Base-by-base conservation (phyloP, 2,888 invertebrate genomes). In the Xiphydria camelus region DNA sequence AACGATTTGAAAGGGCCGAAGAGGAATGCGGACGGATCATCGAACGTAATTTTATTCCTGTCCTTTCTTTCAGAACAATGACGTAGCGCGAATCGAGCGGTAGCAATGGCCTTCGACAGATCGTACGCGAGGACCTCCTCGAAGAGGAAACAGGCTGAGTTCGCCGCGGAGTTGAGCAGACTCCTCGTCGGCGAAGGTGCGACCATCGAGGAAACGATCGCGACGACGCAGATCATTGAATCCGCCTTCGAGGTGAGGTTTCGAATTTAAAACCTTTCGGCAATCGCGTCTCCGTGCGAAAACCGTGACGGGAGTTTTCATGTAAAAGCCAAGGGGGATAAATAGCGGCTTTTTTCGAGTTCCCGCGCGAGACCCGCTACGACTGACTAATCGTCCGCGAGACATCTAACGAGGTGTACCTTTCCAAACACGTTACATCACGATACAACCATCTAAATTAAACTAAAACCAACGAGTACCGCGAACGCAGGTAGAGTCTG, bases 71-170 rank as follows among this genome's bases (percentile, higher is more conserved):
- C 57, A 68, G 68, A 66, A 61, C 63, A 55, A 68, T 64, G 63
- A 63, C 64, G 64, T 67, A 62, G 62, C 57, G 54, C 53, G 53
- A 46, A 51, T 47, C 33, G 41, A 45, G 34, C 43, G 25, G 15
- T 6, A 29, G 62, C 48, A 51, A 68, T 68, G 68, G 66, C 68
- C 47, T 61, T 57, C 47, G 63, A 54, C 45, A 58, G 46, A 53
- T 66, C 67, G 48, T 55, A 60, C 44, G 56, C 55, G 38, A 53
- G 51, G 47, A 47, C 59, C 42, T 55, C 59, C 22, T 59, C 55
- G 10, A 67, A 65, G 55, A 50, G 64, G 49, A 70, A 68, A 61
- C 61, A 62, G 64, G 70, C 71, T 64, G 62, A 69, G 64, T 57
- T 62, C 49, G 59, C 66, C 5, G 33, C 62, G 35, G 66, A 67